Evolutionary conservation across 2,797 vertebrate species (phyloP), one percentile per base, ranked within the genome.

Genomic region (Eospalax fontanierii): DNA sequence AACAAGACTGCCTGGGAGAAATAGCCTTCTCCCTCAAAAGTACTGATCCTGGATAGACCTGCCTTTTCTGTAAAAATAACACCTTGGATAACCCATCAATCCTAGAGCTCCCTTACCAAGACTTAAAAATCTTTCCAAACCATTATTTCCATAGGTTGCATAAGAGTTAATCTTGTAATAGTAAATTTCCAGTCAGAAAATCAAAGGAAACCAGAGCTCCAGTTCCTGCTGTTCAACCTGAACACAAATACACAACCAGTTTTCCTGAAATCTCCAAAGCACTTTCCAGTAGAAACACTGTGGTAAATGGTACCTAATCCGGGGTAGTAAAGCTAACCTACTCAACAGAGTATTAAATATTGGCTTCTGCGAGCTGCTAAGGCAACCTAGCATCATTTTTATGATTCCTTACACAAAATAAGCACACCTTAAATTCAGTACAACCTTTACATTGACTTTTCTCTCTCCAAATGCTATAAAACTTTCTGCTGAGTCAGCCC

Each of bases 201-300:
- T n/a, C 38, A 83, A 59, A 89, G 22, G 54, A 93, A 93, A 65
- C 3, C 6, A 14, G 26, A 85, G 11, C 46, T 43, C 61, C 38
- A 81, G 16, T 24, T 78, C 30, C 65, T 33, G 57, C 46, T 87
- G 54, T 84, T 92, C n/a, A 81, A 22, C 35, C 54, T 54, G 15
- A 95, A 46, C 14, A 80, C 24, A 92, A 38, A 90, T 4, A n/a
- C 12, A 40, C 15, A 90, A 46, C 30, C 38, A 73, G 33, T 54
- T 83, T 83, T 89, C 54, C 54, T 90, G 59, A 94, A 54, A 89
- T 59, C 24, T 22, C 59, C n/a, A 71, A 82, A 93, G 46, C n/a
- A 93, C 82, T 96, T 94, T 80, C 66, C 66, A 90, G 3, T 21
- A 43, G 28, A 92, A 92, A 90, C 40, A 88, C 0, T 95, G 28